A percentile compares a stretch with the other conserved stretches of the same genome.
These are phyloP conservation scores for Caranx melampygus DNA, from an alignment of 2,113 vertebrate species.

Conservation along the genomic window DNA sequence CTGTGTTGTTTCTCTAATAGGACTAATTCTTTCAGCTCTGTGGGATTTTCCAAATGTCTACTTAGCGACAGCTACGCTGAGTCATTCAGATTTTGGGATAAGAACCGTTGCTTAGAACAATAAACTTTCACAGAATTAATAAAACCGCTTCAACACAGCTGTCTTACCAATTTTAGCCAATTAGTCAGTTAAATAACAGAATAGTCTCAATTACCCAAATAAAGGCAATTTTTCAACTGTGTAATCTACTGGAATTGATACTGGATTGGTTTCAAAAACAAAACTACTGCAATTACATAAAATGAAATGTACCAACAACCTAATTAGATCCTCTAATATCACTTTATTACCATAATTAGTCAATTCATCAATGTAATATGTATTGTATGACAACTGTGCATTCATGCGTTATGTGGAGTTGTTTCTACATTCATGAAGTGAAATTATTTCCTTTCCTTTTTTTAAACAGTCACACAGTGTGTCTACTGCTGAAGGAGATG, in stretches of 20 bases:
- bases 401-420: not conserved
- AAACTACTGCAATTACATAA: not conserved
- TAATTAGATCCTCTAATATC: not conserved
- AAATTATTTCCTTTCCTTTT: not conserved
- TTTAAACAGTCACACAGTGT: too few species aligned
- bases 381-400: not conserved
- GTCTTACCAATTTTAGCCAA: not conserved
- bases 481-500: too few species aligned
- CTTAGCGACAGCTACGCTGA: conserved; percentile 6
- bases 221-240: conserved; percentile 6
- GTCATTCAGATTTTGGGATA: not conserved
- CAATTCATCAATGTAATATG: not conserved
- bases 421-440: not conserved
- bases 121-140: conserved; percentile 15
- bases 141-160: not conserved
- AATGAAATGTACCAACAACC: not conserved
- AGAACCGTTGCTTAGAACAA: conserved; percentile 17
- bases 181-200: conserved; percentile 21
- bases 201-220: conserved; percentile 18
- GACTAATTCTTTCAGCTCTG: not conserved
- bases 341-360: not conserved
- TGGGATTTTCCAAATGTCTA: conserved; percentile 12
- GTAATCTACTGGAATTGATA: conserved; percentile 4
- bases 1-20: not conserved
- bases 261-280: conserved; percentile 3